Base-by-base conservation (phyloP, 1,140 invertebrate genomes). In the Hyles euphorbiae region DNA sequence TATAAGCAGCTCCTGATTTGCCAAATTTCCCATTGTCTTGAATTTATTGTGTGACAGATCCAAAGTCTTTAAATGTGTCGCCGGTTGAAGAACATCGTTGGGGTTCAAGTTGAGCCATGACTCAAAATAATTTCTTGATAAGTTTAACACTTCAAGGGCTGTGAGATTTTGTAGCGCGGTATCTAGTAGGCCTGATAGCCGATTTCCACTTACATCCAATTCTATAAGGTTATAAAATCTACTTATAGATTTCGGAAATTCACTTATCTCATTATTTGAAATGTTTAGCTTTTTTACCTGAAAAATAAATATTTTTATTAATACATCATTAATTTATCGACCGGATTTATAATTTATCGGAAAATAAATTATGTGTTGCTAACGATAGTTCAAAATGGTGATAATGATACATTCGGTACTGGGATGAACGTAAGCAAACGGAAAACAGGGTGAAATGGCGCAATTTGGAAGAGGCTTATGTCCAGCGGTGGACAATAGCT, bases 201-300 rank as follows among this genome's bases (percentile, higher is more conserved):
- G 64, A 67, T 93, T 93, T 43, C 87, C 74, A 32, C 91, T 92
- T 12, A 93, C 57, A 72, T 93, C 91, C 49, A 93, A 75, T 44
- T 78, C 81, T 49, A 88, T 68, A 50, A 93, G 72, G n/a, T 89
- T 87, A 36, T 74, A 76, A 47, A 68, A 87, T 79, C 34, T 81
- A 57, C 9, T 78, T 55, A 71, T 86, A 65, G 61, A 90, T 45
- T 70, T 64, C 9, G 90, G 89, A 53, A 94, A 73, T 1, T 66
- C 63, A 3, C 79, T 78, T 53, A 95, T 91, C 52, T 91, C 89
- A 60, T 95, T 95, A 63, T 89, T 90, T 0, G 94, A 94, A 56
- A 94, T 66, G 67, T 94, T 85, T 11, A 88, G 68, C 22, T 73
- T 74, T n/a, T 63, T 74, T 9, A 88, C 83, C 90, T 91, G 82